A percentile compares a stretch with the other conserved stretches of the same genome.
These are phyloP conservation scores for Rhegmatorhina hoffmannsi DNA, from an alignment of 2,113 vertebrate species.

Conservation along the genomic window DNA sequence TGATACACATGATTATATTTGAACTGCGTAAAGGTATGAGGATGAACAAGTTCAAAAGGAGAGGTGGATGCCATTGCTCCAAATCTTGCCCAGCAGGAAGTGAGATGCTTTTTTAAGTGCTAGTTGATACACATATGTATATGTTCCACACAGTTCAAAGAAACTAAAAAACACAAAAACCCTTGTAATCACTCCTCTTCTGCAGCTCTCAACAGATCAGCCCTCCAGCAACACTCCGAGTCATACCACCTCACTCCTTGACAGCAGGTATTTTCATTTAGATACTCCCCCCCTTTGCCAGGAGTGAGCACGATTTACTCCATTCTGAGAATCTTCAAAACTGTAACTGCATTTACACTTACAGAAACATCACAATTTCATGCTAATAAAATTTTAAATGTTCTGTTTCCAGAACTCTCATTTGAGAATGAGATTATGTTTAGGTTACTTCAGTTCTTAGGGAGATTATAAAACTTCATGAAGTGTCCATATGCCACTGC, in stretches of 20 bases:
- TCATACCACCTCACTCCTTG: background rate
- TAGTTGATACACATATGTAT: background rate
- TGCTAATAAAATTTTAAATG: background rate
- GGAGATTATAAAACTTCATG: background rate
- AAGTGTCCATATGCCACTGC: background rate
- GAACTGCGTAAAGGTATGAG: background rate
- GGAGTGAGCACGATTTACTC: background rate
- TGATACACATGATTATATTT: background rate
- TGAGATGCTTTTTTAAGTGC: background rate
- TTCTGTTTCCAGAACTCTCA: background rate
- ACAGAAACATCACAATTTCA: background rate
- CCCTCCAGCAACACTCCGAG: background rate
- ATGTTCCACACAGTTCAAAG: background rate
- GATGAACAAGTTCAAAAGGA: background rate
- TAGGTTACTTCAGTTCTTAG: background rate
- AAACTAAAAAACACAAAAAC: background rate
- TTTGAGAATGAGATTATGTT: background rate
- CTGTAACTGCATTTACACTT: background rate
- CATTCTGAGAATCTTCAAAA: background rate
- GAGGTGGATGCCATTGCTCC: background rate
- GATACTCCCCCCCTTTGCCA: background rate
- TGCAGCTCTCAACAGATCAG: background rate
- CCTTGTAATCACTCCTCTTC: background rate
- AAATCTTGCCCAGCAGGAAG: background rate
- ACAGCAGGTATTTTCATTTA: background rate